Evolutionary conservation across 2,113 vertebrate species (phyloP).

Genomic region (Microcebus griseorufus): DNA sequence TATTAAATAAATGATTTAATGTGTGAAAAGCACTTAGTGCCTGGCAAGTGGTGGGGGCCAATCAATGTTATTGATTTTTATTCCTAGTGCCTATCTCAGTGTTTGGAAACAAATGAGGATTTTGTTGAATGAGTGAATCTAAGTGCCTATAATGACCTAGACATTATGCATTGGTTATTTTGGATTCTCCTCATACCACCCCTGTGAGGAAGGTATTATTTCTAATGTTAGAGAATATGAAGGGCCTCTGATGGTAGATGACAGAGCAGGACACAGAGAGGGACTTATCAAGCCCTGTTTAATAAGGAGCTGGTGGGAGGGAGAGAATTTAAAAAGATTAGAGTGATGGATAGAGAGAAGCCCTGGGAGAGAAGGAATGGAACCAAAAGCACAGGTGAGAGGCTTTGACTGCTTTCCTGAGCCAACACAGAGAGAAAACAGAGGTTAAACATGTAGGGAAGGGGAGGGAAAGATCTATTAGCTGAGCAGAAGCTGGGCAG

Average conservation of each 20-base stretch:
- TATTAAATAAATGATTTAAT: conserved; percentile 16
- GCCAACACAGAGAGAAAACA: background rate
- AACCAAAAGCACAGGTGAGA: background rate
- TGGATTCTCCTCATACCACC: background rate
- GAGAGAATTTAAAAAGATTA: background rate
- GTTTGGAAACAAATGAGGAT: background rate
- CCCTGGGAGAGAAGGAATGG: background rate
- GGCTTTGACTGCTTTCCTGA: background rate
- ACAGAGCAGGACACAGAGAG: background rate
- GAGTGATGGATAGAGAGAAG: background rate
- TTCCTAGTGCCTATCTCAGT: background rate
- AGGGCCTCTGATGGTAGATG: background rate
- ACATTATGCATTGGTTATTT: background rate
- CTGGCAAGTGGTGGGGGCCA: background rate
- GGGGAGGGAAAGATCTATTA: background rate
- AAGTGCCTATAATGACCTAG: background rate
- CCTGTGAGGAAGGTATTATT: background rate
- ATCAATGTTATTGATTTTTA: conserved; percentile 4
- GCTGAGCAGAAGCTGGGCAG: no score
- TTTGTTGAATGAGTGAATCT: conserved; percentile 4
- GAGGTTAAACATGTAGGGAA: background rate
- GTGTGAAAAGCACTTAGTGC: background rate
- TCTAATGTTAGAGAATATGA: conserved; percentile 20
- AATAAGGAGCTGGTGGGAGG: background rate
- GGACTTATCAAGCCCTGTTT: background rate